phyloP scores from a whole-genome alignment of 2,797 vertebrate species.

The Florisuga fusca region DNA sequence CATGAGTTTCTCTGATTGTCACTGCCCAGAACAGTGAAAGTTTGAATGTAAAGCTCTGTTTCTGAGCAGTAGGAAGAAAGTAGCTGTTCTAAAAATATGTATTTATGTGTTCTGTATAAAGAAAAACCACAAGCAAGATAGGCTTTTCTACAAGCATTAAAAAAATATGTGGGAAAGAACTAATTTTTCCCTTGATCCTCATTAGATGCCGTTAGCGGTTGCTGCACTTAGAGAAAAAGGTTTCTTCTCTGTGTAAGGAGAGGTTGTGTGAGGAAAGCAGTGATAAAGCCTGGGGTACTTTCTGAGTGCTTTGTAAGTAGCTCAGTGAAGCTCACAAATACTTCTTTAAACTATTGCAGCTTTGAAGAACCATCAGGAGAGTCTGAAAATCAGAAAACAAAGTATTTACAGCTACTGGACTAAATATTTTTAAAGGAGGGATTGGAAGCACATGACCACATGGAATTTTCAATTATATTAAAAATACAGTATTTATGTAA shows the following conservation, averaged over 20 bases:
- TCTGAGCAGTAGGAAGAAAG: not conserved
- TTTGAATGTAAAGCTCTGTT: not conserved
- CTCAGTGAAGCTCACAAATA: not conserved
- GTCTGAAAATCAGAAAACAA: not conserved
- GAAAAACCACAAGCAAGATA: not conserved
- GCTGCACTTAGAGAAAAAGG: not conserved
- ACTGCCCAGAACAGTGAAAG: not conserved
- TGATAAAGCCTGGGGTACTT: not conserved
- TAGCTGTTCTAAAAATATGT: not conserved
- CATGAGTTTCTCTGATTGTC: not conserved
- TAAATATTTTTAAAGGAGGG: not conserved
- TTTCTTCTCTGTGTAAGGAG: not conserved
- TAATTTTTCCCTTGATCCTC: not conserved
- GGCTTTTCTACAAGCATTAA: not conserved
- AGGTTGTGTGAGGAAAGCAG: not conserved
- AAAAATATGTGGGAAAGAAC: not conserved
- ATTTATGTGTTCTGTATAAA: not conserved
- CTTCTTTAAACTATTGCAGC: not conserved
- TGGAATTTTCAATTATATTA: not conserved
- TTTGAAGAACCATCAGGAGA: slow-evolving; percentile 14
- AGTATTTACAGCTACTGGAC: not conserved
- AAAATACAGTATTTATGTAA: not conserved
- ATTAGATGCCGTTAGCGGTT: not conserved
- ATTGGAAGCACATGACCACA: not conserved
- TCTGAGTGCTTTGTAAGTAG: not conserved